Percentiles rank a stretch among this genome's conserved stretches.
Evolutionary conservation across 2,113 vertebrate species (phyloP).

Genomic region (Oryzias melastigma): DNA sequence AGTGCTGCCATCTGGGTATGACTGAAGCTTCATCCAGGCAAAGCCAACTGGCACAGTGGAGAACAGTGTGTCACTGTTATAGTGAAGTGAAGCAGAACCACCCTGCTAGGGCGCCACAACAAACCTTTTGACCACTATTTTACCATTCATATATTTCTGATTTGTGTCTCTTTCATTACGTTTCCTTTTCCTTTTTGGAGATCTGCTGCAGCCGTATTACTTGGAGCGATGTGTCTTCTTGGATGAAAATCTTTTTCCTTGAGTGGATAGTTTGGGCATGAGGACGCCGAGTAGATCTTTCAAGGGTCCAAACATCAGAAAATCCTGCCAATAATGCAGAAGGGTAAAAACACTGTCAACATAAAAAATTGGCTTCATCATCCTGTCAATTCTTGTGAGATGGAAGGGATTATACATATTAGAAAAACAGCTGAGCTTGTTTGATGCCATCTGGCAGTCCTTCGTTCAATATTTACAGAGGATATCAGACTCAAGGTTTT

Average conservation of each 20-base stretch:
- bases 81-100: conserved; percentile 15
- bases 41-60: conserved; percentile 49
- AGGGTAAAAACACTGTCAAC: not conserved
- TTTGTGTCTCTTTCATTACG: too few relatives aligned
- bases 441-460: not conserved
- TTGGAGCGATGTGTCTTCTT: too few relatives aligned
- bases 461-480: not conserved
- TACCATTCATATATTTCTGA: too few relatives aligned
- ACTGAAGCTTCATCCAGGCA: conserved; percentile 37
- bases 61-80: conserved; percentile 49
- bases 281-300: not conserved
- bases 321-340: not conserved
- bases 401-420: conserved; percentile 11
- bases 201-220: too few relatives aligned
- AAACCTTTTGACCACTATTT: too few relatives aligned
- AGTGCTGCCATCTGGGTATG: conserved; percentile 51
- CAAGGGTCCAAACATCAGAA: not conserved
- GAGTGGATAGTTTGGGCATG: too few relatives aligned
- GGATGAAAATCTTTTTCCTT: too few relatives aligned
- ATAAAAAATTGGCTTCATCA: not conserved
- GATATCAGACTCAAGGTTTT: not conserved
- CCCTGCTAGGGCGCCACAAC: not conserved
- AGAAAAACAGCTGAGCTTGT: conserved; percentile 5
- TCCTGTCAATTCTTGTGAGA: not conserved
- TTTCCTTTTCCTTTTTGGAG: too few relatives aligned